Base-by-base conservation (phyloP, 1,140 invertebrate genomes). In the Formica exsecta region DNA sequence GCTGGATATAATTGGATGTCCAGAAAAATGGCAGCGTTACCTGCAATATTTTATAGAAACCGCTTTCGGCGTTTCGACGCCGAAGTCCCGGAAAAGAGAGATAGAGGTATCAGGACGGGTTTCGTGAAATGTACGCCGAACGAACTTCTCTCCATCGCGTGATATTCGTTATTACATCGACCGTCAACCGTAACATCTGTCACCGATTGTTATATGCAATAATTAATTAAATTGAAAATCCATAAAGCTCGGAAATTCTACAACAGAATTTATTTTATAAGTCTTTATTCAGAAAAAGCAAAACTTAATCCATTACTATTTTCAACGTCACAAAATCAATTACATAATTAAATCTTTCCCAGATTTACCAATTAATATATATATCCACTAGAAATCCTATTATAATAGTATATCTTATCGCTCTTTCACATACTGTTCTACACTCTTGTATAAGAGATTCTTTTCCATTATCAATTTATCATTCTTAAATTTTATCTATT, bases 1-100 rank as follows among this genome's bases (percentile, higher is more conserved):
- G 54, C 54, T n/a, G 57, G 68, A 83, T 83, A 83, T 83, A 74
- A 83, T 74, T 83, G 79, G 68, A 83, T 48, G 68, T 74, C 38
- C 68, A 48, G 59, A 83, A 83, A 83, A 83, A 83, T 83, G 79
- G 68, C 29, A 73, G 41, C 29, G 54, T 62, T 81, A 73, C 38
- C 54, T 32, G 66, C 19, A 25, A 62, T 81, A 81, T 81, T 81
- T 81, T 81, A 73, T 36, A 81, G 66, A 61, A 59, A 81, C n/a
- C 66, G 38, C 54, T 81, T 61, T 81, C 48, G 1, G 61, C n/a
- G 16, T 36, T 25, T 64, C 25, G 16, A 29, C 48, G 16, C 44
- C 7, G 9, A 38, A 19, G 4, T 9, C 3, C 4, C 25, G 19
- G 13, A 0, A 19, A 32, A 73, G 41, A 59, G 32, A 83, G 54